Percentiles rank a stretch among this genome's conserved stretches.
Conservation (phyloP, 2,797 vertebrate genomes). For the Trachops cirrhosus region DNA sequence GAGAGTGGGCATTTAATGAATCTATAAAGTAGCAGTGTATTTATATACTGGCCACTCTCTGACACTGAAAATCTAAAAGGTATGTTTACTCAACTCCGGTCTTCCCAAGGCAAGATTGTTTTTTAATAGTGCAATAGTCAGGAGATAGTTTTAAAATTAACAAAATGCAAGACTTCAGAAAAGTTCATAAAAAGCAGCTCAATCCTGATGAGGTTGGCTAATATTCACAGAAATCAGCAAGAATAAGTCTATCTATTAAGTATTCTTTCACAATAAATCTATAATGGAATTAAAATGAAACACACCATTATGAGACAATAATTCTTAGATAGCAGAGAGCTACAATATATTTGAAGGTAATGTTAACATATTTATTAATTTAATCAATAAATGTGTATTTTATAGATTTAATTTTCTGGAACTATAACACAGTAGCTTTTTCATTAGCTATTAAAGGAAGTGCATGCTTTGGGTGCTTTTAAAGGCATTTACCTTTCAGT, state of each 20-base stretch:
- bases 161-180: conserved; percentile 62
- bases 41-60: not conserved
- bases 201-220: conserved; percentile 64
- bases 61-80: conserved; percentile 18
- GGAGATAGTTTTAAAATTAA: conserved; percentile 69
- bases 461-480: conserved; percentile 36
- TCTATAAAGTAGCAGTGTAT: not conserved
- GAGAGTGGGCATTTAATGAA: not conserved
- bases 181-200: conserved; percentile 72
- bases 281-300: conserved; percentile 74
- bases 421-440: conserved; percentile 33
- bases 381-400: conserved; percentile 73
- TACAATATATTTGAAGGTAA: conserved; percentile 52
- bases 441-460: conserved; percentile 53
- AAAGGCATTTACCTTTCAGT: not conserved
- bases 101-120: conserved; percentile 36
- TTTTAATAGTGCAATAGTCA: conserved; percentile 63
- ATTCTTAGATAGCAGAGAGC: conserved; percentile 49
- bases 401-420: conserved; percentile 73
- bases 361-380: conserved; percentile 71
- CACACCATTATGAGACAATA: conserved; percentile 65
- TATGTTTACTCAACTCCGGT: conserved; percentile 32
- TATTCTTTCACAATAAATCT: conserved; percentile 63
- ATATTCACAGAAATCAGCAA: conserved; percentile 65
- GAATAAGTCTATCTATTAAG: conserved; percentile 61